Base-by-base conservation (phyloP, 2,888 invertebrate species). In the Horisme vitalbata region DNA sequence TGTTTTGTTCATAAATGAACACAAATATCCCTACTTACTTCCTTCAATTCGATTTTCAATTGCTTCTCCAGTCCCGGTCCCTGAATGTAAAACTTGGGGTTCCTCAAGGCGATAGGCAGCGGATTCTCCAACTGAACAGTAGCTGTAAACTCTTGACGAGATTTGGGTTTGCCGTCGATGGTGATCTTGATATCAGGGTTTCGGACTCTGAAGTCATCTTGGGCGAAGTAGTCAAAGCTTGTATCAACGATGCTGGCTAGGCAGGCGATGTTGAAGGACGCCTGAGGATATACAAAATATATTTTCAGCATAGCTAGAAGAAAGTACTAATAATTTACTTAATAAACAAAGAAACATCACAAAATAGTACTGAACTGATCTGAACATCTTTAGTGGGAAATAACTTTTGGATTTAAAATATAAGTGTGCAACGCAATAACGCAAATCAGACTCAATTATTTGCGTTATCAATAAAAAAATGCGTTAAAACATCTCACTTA, bases 181-280 rank as follows among this genome's bases (percentile, higher is more conserved):
- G 90, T 87, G 47, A 97, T 94, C 74, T 94, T 94, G 44, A 97
- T 95, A 66, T 97, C 96, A 0, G 97, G 97, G 67, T 97, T 97
- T 15, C 96, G 90, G 3, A 97, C 95, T 60, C 96, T 91, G 74
- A 97, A 97, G 81, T 97, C 96, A 62, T 97, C 96, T 83, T 96
- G 95, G 0, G 95, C 96, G 69, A 94, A 96, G 75, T 95, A 97
- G 67, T 97, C 97, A 72, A 93, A 97, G 45, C 95, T 93, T 0
- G 94, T 96, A 45, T 95, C 94, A 31, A 93, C 92, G 14, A 97
- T 95, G 1, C 93, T 92, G 0, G 95, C 95, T 41, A 97, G 77
- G 58, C 95, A 96, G 2, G 95, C 93, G 36, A 97, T 94, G 68
- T 95, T 95, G 78, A 97, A 97, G 0, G 96, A 94, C 33, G 94